Conservation (phyloP, 2,797 vertebrate genomes). For the Hozukius guyotensis region DNA sequence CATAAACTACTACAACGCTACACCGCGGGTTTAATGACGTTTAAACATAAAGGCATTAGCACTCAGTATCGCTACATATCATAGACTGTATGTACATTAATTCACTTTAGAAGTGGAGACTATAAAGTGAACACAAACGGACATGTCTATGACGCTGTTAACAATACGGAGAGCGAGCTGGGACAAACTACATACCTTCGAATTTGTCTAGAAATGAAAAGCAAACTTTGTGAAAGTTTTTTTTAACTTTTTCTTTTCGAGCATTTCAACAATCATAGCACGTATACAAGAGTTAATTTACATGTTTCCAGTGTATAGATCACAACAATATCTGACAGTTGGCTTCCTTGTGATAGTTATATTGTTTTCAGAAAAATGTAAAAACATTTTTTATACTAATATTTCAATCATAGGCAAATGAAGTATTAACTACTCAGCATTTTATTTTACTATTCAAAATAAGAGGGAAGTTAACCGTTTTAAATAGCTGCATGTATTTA, state of each 20-base stretch:
- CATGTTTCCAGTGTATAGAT: neutral
- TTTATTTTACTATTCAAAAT: neutral
- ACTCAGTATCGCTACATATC: too few relatives aligned
- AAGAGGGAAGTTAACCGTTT: neutral
- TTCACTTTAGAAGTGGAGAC: neutral
- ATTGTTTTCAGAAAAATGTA: neutral
- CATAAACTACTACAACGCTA: rapidly evolving
- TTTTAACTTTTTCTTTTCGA: conserved; percentile 24
- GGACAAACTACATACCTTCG: conserved; percentile 21
- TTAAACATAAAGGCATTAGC: neutral
- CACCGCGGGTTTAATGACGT: neutral
- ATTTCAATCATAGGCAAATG: neutral
- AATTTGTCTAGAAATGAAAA: neutral
- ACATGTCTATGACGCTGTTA: neutral
- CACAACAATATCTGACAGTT: neutral
- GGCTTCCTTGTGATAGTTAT: neutral
- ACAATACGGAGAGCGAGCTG: conserved; percentile 3
- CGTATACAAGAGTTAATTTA: neutral
- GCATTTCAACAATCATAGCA: conserved; percentile 1
- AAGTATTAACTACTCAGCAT: neutral
- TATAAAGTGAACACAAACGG: neutral
- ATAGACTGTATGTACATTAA: too few relatives aligned
- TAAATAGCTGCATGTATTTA: neutral
- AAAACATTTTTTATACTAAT: neutral
- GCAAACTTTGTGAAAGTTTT: neutral